phyloP scores from a whole-genome alignment of 2,888 invertebrate genomes.

The Lagria hirta region DNA sequence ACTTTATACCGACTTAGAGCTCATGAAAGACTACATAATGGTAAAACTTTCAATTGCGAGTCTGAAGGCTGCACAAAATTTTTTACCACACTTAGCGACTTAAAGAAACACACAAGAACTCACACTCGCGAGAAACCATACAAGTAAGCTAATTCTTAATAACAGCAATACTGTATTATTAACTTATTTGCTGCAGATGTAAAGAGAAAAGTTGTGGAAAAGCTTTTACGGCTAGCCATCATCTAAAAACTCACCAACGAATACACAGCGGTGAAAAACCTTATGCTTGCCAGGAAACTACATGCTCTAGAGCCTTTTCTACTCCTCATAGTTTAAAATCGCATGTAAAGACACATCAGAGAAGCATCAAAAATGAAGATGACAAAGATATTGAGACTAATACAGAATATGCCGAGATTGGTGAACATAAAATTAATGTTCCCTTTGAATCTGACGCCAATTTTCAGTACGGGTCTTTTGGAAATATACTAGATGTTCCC shows the following conservation, averaged over 20 bases:
- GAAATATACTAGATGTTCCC: conserved; percentile 20
- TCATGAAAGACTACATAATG: conserved; percentile 89
- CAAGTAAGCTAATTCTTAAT: conserved; percentile 60
- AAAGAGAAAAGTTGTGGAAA: conserved; percentile 82
- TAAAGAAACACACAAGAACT: conserved; percentile 90
- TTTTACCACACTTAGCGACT: conserved; percentile 91
- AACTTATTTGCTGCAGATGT: conserved; percentile 62
- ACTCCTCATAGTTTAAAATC: conserved; percentile 82
- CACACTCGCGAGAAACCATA: conserved; percentile 91
- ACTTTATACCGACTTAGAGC: conserved; percentile 91
- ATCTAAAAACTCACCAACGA: conserved; percentile 86
- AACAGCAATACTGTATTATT: too few relatives aligned
- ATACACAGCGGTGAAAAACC: conserved; percentile 79
- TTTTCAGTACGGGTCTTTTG: conserved; percentile 32
- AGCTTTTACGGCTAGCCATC: conserved; percentile 92
- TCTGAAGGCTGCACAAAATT: conserved; percentile 81
- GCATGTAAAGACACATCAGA: conserved; percentile 75
- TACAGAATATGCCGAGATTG: conserved; percentile 1
- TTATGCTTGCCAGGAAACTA: conserved; percentile 67
- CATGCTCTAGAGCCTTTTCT: conserved; percentile 77
- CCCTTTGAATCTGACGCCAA: conserved; percentile 36
- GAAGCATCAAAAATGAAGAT: conserved; percentile 29
- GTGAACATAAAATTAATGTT: conserved; percentile 12
- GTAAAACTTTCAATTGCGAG: conserved; percentile 91
- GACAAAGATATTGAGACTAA: conserved; percentile 2